phyloP scores from a whole-genome alignment of 1,140 invertebrate species.

The Steinernema khuongi region DNA sequence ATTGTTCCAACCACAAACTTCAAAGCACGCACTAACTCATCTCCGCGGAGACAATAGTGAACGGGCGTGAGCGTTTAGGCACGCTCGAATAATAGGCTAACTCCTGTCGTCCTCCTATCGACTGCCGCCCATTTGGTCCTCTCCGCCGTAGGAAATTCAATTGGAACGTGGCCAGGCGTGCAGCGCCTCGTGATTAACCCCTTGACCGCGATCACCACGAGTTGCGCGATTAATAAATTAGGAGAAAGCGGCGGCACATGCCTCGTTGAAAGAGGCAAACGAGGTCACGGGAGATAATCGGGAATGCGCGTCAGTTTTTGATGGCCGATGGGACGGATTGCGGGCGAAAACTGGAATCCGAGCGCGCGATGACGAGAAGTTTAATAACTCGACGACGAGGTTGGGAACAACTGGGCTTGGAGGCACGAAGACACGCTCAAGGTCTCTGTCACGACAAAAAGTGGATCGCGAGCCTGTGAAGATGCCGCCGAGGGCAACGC shows the following conservation, averaged over 20 bases:
- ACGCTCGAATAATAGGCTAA: background rate
- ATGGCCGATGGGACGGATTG: constrained; percentile 1
- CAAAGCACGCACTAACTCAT: background rate
- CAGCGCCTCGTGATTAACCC: background rate
- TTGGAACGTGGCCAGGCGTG: background rate
- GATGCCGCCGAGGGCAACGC: background rate
- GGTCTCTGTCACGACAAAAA: background rate
- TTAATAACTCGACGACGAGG: background rate
- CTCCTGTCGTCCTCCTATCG: background rate
- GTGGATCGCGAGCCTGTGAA: background rate
- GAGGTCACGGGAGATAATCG: constrained; percentile 3
- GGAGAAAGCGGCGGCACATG: background rate
- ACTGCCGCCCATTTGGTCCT: background rate
- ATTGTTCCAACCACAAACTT: background rate
- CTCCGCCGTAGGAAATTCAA: background rate
- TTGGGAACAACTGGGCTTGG: background rate
- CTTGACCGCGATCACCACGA: background rate
- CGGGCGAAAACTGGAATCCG: background rate
- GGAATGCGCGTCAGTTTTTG: background rate
- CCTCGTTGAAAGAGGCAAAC: background rate
- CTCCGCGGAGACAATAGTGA: background rate
- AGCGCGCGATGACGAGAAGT: background rate
- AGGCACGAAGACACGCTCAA: background rate
- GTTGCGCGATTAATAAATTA: background rate
- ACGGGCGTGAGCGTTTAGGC: background rate